phyloP scores from a whole-genome alignment of 2,113 vertebrate genomes.

The Fregata magnificens region DNA sequence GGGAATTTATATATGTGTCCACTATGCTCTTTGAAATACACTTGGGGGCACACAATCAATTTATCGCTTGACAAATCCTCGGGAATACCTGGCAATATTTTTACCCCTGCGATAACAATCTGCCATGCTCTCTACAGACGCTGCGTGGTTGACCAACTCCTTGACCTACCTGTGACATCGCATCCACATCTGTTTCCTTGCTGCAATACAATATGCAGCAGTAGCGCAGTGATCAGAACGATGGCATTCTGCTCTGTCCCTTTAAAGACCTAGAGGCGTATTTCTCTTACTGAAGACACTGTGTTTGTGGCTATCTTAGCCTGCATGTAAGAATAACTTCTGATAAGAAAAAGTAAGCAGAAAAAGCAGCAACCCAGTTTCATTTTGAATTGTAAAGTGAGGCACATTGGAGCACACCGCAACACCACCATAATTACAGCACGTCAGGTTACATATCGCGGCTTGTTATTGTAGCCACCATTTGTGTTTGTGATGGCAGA shows the following conservation, averaged over 20 bases:
- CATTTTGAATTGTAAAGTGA: slow-evolving; percentile 29
- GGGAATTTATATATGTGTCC: background rate
- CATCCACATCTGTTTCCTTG: background rate
- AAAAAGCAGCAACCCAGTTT: slow-evolving; percentile 40
- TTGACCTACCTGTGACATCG: slow-evolving; percentile 18
- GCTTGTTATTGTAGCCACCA: background rate
- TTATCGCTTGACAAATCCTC: background rate
- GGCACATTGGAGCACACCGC: background rate
- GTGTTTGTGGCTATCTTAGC: slow-evolving; percentile 23
- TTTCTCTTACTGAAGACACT: slow-evolving; percentile 35
- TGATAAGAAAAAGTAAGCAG: background rate
- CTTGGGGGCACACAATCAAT: background rate
- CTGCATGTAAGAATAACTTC: slow-evolving; percentile 24
- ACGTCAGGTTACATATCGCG: background rate
- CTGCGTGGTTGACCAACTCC: background rate
- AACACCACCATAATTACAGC: background rate
- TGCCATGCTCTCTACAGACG: background rate
- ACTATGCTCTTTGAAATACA: background rate
- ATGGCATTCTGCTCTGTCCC: background rate
- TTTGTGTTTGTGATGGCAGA: background rate
- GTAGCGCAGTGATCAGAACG: background rate
- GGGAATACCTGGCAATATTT: background rate
- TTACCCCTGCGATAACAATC: background rate
- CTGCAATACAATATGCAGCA: background rate
- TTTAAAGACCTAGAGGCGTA: slow-evolving; percentile 18